Percentiles rank a stretch among this genome's conserved stretches.
Evolutionary conservation across 2,113 vertebrate species (phyloP).

Genomic region (Semnornis frantzii): DNA sequence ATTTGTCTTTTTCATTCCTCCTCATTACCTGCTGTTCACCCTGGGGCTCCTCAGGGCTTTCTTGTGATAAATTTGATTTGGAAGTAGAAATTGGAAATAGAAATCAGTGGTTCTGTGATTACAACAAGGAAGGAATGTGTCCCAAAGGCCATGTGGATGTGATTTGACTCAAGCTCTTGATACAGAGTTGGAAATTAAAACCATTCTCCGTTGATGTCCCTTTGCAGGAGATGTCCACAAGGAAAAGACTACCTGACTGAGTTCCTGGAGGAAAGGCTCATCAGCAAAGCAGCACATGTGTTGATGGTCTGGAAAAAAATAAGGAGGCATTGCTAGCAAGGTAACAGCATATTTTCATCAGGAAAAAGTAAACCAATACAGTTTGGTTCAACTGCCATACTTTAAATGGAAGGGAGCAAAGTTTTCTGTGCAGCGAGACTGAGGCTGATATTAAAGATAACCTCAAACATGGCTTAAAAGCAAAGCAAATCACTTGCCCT

Average conservation of each 20-base stretch:
- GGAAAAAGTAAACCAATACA: not conserved
- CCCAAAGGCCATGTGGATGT: slow-evolving; percentile 27
- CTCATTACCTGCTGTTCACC: slow-evolving; percentile 19
- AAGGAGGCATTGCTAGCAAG: not conserved
- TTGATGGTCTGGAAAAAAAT: not conserved
- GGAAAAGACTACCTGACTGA: not conserved
- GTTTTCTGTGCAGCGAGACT: not conserved
- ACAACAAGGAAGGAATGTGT: not conserved
- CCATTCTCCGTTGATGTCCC: not conserved
- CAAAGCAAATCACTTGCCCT: not conserved
- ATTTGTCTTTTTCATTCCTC: slow-evolving; percentile 20
- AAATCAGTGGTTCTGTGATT: not conserved
- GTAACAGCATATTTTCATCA: not conserved
- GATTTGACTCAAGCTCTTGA: not conserved
- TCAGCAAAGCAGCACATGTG: not conserved
- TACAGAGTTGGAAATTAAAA: slow-evolving; percentile 33
- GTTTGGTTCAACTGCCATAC: not conserved
- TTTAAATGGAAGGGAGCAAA: not conserved
- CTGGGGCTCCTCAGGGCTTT: slow-evolving; percentile 5
- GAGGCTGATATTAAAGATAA: slow-evolving; percentile 4
- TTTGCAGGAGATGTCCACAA: not conserved
- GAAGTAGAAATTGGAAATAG: slow-evolving; percentile 48
- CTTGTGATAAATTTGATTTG: slow-evolving; percentile 50
- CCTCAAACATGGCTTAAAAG: not conserved
- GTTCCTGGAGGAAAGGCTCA: slow-evolving; percentile 5